Conservation (phyloP, 2,888 invertebrate species). For the Oithona nana region DNA sequence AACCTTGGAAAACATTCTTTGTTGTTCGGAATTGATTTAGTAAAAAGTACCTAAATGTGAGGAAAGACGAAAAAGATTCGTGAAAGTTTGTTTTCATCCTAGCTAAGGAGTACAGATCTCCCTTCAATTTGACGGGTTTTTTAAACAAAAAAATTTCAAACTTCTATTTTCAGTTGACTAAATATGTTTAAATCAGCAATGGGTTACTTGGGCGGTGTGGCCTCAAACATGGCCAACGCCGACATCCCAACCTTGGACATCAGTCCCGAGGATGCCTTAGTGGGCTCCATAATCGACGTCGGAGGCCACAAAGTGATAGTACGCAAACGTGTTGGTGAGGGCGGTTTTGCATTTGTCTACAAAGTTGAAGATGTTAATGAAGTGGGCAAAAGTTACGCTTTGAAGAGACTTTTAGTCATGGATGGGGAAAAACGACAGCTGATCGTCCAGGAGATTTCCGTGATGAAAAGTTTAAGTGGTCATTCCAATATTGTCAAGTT, state of each 20-base stretch:
- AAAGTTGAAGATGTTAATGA: neutral
- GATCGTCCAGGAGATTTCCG: slow-evolving; percentile 2
- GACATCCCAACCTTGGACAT: neutral
- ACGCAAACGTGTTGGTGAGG: slow-evolving; percentile 5
- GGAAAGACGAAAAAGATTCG: no score
- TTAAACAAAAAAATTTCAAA: no score
- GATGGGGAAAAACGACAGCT: neutral
- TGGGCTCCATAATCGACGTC: neutral
- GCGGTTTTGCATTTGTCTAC: slow-evolving; percentile 15
- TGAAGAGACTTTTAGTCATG: slow-evolving; percentile 8
- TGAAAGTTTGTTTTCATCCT: no score
- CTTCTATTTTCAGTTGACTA: no score
- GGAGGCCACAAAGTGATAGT: slow-evolving; percentile 8
- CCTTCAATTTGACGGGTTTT: neutral
- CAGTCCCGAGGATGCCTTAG: neutral
- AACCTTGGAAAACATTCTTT: no score
- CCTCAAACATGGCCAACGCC: neutral
- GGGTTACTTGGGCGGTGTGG: neutral
- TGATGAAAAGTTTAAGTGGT: neutral
- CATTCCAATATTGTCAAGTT: neutral
- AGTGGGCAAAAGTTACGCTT: neutral
- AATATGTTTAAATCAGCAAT: neutral
- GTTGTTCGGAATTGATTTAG: no score
- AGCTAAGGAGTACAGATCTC: no score
- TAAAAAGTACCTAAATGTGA: no score